Percentiles rank a stretch among this genome's conserved stretches.
These are phyloP conservation scores for Mythimna loreyi DNA, from an alignment of 2,888 invertebrate species.

Conservation along the genomic window DNA sequence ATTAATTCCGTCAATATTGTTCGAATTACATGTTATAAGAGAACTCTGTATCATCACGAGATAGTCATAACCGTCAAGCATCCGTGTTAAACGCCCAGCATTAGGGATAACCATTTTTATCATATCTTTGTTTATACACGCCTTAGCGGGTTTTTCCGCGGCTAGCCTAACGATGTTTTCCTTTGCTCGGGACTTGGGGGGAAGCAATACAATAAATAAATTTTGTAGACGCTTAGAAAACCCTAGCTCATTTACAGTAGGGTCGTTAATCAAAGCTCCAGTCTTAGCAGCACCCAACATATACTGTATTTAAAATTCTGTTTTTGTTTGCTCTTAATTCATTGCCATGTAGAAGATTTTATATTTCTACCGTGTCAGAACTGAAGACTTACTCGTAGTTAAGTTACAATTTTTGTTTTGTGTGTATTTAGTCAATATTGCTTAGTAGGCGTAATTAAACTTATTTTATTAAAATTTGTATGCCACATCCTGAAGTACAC, in stretches of 20 bases:
- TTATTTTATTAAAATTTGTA: no score
- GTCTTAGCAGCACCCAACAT: constrained; percentile 12
- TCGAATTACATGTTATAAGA: constrained; percentile 24
- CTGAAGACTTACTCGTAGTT: no score
- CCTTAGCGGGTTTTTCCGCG: constrained; percentile 49
- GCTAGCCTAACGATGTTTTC: constrained; percentile 57
- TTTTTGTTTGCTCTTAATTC: no score
- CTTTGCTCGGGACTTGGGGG: constrained; percentile 31
- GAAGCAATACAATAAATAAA: constrained; percentile 55
- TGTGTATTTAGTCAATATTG: no score
- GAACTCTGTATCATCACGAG: constrained; percentile 30
- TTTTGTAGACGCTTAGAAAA: constrained; percentile 51
- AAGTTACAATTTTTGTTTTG: no score
- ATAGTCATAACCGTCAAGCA: constrained; percentile 51
- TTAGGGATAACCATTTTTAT: constrained; percentile 61
- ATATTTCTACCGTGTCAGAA: constrained; percentile 4
- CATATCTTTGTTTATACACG: constrained; percentile 63
- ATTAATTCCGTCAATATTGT: constrained; percentile 21
- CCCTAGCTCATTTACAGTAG: constrained; percentile 31
- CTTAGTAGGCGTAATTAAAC: no score
- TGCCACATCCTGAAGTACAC: no score
- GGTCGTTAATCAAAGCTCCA: constrained; percentile 48
- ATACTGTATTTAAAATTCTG: neutral
- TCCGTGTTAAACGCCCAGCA: constrained; percentile 51
- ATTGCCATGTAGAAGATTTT: no score